A percentile compares a stretch with the other conserved stretches of the same genome.
Evolutionary conservation across 2,888 invertebrate species (phyloP).

Genomic region (Buathra laborator): DNA sequence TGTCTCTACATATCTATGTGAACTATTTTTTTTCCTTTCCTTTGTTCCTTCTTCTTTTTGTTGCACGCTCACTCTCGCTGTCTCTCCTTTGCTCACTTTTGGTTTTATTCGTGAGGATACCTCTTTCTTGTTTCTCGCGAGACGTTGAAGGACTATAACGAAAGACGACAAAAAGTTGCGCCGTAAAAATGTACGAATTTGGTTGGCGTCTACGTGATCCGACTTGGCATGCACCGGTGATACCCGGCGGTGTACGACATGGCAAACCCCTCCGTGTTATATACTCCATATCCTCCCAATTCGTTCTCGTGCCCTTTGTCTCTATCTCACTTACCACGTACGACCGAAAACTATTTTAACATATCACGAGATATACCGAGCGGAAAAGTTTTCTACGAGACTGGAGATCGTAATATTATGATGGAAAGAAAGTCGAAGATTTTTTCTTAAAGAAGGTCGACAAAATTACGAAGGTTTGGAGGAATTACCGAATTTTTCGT

Average conservation of each 20-base stretch:
- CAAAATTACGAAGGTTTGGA: background rate
- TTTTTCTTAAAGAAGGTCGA: background rate
- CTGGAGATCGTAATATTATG: conserved; percentile 10
- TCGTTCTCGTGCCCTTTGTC: conserved; percentile 39
- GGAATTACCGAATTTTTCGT: background rate
- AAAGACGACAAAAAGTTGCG: conserved; percentile 61
- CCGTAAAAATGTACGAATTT: conserved; percentile 68
- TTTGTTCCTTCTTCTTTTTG: conserved; percentile 30
- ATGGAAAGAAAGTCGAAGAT: background rate
- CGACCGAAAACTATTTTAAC: conserved; percentile 40
- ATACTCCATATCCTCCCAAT: conserved; percentile 46
- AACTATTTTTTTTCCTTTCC: conserved; percentile 35
- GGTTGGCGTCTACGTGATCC: conserved; percentile 64
- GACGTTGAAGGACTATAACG: conserved; percentile 65
- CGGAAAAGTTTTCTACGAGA: conserved; percentile 34
- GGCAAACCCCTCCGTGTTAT: conserved; percentile 36
- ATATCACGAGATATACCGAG: conserved; percentile 9
- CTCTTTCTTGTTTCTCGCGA: conserved; percentile 44
- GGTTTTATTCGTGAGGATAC: background rate
- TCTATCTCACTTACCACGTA: conserved; percentile 26
- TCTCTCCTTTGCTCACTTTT: conserved; percentile 43
- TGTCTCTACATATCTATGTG: conserved; percentile 36
- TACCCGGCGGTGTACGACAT: conserved; percentile 38
- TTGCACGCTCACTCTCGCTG: conserved; percentile 21
- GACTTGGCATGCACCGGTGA: conserved; percentile 53